Evolutionary conservation across 1,140 invertebrate species (phyloP), one percentile per base, ranked within the genome.

Genomic region (Ctenoplectra terminalis): DNA sequence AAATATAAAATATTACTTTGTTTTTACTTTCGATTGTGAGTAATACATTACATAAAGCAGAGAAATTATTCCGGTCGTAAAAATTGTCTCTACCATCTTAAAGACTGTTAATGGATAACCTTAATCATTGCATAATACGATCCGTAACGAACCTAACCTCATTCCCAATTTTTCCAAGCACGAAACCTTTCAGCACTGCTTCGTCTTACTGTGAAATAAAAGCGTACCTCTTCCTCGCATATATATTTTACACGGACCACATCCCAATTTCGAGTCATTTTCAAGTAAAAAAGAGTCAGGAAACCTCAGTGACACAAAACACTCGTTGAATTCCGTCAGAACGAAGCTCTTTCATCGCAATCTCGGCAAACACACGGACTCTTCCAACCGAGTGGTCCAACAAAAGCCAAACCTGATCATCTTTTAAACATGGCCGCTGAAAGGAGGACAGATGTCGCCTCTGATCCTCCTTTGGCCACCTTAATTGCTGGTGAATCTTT

Each of bases 401-500:
- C 43, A 69, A 69, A 69, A 23, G 43, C 29, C 11, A 69, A 69
- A 69, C 66, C 29, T 17, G 66, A 69, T 69, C 66, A 34, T 69
- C 66, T 69, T 69, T 69, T 69, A 69, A 69, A 23, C 66, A 34
- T 69, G 46, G 4, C 31, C 29, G 60, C 20, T 23, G 29, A 69
- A 50, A 69, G 46, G 66, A 11, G 26, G 26, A 48, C 17, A 15
- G 40, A 46, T 20, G n/a, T 46, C 37, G 40, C 13, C n/a, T 43
- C 13, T 37, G 40, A 66, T 66, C 64, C 40, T 31, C 43, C 66
- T 48, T 50, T 31, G 29, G 29, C 46, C 46, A n/a, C 66, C 46
- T 69, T 69, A 69, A 69, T 69, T 69, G 46, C 66, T 23, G 46
- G 66, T 50, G 66, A 69, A 69, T 69, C 66, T 69, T 69, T 69